Evolutionary conservation across 2,113 vertebrate species (phyloP).

Genomic region (Pelecanoides urinatrix): DNA sequence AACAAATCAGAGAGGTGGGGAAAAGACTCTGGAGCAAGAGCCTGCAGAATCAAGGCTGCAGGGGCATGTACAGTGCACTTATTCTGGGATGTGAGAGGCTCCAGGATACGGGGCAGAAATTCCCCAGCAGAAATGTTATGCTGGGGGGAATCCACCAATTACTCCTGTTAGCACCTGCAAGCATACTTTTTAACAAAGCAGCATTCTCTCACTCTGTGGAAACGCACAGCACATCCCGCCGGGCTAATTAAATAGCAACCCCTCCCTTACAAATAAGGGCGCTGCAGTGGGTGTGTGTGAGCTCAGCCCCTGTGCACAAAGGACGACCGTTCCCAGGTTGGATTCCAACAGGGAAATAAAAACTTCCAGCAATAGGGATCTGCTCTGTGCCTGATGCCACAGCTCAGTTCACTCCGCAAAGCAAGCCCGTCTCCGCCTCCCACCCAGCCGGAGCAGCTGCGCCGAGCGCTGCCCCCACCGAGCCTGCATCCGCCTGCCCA

Average conservation of each 20-base stretch:
- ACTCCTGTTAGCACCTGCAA: constrained; percentile 40
- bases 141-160: constrained; percentile 11
- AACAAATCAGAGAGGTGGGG: background rate
- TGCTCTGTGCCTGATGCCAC: background rate
- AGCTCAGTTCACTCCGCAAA: fast-evolving
- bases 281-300: background rate
- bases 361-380: background rate
- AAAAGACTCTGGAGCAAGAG: background rate
- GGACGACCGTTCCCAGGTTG: background rate
- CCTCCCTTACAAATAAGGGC: background rate
- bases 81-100: background rate
- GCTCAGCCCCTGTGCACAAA: background rate
- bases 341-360: background rate
- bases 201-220: background rate
- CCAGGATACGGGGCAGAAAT: background rate
- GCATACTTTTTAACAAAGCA: constrained; percentile 30
- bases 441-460: background rate
- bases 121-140: background rate
- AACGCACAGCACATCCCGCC: background rate
- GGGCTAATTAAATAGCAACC: constrained; percentile 21
- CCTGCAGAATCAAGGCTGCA: background rate
- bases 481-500: background rate
- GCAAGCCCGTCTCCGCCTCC: background rate
- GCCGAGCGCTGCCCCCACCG: background rate
- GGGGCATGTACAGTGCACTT: background rate